Evolutionary conservation across 2,113 vertebrate species (phyloP), one percentile per base, ranked within the genome.

Genomic region (Mesoclemmys tuberculata): DNA sequence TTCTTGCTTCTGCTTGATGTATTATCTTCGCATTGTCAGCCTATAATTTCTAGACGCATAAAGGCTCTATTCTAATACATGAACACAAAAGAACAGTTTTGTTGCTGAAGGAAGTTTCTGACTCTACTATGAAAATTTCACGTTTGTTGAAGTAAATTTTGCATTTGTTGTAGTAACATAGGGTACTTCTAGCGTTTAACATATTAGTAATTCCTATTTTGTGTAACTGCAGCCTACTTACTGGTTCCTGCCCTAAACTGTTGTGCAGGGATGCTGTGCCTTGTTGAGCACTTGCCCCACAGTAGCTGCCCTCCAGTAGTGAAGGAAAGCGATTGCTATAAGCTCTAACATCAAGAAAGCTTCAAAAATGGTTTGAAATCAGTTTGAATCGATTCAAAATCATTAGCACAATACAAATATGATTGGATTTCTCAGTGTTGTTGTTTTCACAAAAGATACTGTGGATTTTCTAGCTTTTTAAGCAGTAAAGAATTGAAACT

Each of bases 331-430:
- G n/a, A n/a, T 61, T 10, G 5, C 52, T 90, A 88, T 54, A 79
- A 49, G 81, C 64, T 48, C 10, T 19, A 75, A 2, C 5, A 3
- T 81, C 44, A 55, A 24, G 81, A 3, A 78, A 44, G 6, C 78
- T 77, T 77, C 3, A 3, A 24, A 77, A 46, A 21, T 41, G 71
- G 13, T 87, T 81, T 48, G 4, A 84, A 90, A 56, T 61, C 5
- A 1, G 3, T 84, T 90, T 82, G 18, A 91, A 29, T 80, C 5
- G 41, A 2, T 68, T 4, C 29, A 84, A 54, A 5, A 46, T 58
- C 56, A 49, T 6, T 44, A 41, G 0, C 1, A 80, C 77, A n/a
- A 46, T 35, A 41, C 21, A 2, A 35, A 27, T 10, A 6, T 74
- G 54, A 18, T 51, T 6, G 75, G 3, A 75, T 19, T 92, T 56